These are phyloP conservation scores for Chaetura pelagica DNA, from an alignment of 2,113 vertebrate genomes.

Conservation along the genomic window DNA sequence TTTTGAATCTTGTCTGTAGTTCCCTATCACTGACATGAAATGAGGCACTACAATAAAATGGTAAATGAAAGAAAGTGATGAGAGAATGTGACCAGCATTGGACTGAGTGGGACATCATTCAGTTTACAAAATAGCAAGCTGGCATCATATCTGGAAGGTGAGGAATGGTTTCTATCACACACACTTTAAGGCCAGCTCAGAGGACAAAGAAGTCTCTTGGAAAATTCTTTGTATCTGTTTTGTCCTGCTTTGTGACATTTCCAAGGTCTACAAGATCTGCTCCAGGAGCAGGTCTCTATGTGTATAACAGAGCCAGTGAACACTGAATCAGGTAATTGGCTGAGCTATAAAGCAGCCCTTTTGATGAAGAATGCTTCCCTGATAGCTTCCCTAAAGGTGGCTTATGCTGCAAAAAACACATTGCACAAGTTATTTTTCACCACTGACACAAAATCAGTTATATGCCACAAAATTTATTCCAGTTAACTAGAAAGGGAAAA, in stretches of 20 bases:
- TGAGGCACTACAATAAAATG: background rate
- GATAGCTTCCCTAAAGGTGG: background rate
- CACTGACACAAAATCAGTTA: background rate
- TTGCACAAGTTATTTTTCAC: background rate
- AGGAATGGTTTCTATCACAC: background rate
- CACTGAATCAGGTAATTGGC: background rate
- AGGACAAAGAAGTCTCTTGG: background rate
- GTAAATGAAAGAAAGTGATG: background rate
- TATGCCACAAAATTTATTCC: background rate
- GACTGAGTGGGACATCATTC: background rate
- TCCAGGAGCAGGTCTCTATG: background rate
- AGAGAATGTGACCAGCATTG: rapidly evolving
- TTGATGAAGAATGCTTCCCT: background rate
- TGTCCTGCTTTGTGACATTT: background rate
- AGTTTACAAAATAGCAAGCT: background rate
- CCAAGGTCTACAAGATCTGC: background rate
- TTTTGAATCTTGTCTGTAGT: background rate
- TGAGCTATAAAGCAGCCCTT: background rate
- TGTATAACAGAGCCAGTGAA: background rate
- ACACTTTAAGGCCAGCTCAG: background rate
- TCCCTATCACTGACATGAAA: background rate
- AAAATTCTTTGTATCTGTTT: background rate
- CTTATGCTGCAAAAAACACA: background rate
- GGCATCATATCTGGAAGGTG: background rate
- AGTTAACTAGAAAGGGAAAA: background rate